Evolutionary conservation across 37 sponge, comb jelly and placozoan genomes (phyloP).

Genomic region (Eunapius fragilis): DNA sequence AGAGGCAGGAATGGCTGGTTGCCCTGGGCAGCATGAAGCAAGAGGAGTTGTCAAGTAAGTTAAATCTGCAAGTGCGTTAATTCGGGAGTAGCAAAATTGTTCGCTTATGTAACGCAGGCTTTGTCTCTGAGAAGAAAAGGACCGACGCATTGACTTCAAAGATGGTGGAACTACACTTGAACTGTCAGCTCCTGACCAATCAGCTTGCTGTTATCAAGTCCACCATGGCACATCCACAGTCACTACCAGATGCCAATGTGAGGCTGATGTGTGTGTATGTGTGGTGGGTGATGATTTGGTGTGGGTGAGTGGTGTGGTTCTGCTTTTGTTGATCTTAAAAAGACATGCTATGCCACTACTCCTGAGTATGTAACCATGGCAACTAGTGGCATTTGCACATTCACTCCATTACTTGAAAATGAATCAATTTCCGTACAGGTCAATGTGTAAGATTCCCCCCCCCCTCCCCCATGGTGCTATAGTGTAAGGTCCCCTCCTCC

Average conservation of each 20-base stretch:
- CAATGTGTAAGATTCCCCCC: too few species aligned
- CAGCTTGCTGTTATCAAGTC: slow-evolving; percentile 55
- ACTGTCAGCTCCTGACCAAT: slow-evolving; percentile 60
- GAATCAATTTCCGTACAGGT: too few species aligned
- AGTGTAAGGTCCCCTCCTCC: too few species aligned
- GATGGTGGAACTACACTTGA: slow-evolving; percentile 60
- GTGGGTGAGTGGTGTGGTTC: neutral
- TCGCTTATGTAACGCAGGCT: neutral
- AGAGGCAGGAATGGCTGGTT: slow-evolving; percentile 90
- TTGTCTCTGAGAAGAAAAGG: neutral
- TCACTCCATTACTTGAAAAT: too few species aligned
- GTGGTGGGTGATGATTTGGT: neutral
- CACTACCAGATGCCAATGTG: neutral
- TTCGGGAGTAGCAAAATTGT: neutral
- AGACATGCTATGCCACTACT: too few species aligned
- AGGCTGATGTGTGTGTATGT: slow-evolving; percentile 5
- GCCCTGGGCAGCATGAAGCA: slow-evolving; percentile 81
- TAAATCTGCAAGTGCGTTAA: neutral
- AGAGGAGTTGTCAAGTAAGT: slow-evolving; percentile 12
- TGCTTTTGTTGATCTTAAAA: neutral
- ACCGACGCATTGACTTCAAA: slow-evolving; percentile 37
- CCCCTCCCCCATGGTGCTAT: too few species aligned
- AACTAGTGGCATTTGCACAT: too few species aligned
- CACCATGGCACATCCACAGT: neutral
- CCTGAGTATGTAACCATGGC: neutral